Percentiles rank a stretch among this genome's conserved stretches.
phyloP scores from a whole-genome alignment of 1,140 invertebrate species.

The Ceratosolen fusciceps region DNA sequence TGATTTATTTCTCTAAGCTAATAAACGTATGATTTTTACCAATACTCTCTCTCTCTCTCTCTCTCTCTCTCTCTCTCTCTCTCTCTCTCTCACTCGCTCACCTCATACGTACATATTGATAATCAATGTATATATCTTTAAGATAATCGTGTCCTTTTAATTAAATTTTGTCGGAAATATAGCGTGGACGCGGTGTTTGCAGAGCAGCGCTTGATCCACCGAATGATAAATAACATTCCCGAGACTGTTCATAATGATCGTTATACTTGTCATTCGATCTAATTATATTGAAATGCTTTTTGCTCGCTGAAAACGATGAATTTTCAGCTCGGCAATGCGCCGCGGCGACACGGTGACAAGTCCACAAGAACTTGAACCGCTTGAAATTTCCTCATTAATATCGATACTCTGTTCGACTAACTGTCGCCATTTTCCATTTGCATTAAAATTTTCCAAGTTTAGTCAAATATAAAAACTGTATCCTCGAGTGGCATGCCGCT shows the following conservation, averaged over 20 bases:
- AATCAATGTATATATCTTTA: too few relatives aligned
- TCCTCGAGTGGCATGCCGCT: background rate
- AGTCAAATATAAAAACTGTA: conserved; percentile 13
- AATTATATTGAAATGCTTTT: conserved; percentile 2
- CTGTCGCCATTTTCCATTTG: background rate
- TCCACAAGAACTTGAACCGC: too few relatives aligned
- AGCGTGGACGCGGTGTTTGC: background rate
- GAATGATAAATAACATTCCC: background rate
- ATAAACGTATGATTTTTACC: too few relatives aligned
- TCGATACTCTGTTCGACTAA: conserved; percentile 3
- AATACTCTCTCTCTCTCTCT: too few relatives aligned
- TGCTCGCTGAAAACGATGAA: background rate
- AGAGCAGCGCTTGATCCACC: background rate
- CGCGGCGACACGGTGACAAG: background rate
- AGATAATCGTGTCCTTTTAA: background rate
- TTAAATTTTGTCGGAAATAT: background rate
- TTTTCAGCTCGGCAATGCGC: background rate
- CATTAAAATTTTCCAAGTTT: conserved; percentile 14
- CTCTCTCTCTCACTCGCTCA: too few relatives aligned
- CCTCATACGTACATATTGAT: too few relatives aligned
- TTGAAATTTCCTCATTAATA: conserved; percentile 17
- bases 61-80: too few relatives aligned
- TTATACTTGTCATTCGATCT: background rate
- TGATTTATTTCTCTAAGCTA: too few relatives aligned
- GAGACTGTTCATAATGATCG: background rate